These are phyloP conservation scores for Leistus spinibarbis DNA, from an alignment of 2,888 invertebrate genomes.

Conservation along the genomic window DNA sequence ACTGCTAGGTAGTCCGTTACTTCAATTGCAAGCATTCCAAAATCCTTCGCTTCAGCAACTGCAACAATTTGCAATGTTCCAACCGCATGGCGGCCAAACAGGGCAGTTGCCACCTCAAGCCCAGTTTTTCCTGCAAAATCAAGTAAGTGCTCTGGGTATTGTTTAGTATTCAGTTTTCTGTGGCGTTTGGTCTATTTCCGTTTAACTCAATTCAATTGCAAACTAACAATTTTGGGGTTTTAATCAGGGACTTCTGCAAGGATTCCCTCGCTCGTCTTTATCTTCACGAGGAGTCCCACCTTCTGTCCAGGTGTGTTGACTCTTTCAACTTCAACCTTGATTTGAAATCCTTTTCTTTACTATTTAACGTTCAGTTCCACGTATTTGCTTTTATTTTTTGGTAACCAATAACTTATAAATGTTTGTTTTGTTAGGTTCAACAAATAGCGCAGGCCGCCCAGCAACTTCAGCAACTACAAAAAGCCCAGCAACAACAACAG, in stretches of 20 bases:
- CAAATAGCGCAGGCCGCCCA: constrained; percentile 87
- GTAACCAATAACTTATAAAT: background rate
- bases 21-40: constrained; percentile 62
- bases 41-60: constrained; percentile 69
- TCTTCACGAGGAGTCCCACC: constrained; percentile 57
- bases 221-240: constrained; percentile 13
- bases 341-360: background rate
- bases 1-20: constrained; percentile 54
- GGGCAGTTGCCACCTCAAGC: constrained; percentile 64
- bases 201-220: constrained; percentile 38
- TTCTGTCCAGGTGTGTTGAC: constrained; percentile 59
- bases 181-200: constrained; percentile 3
- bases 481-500: constrained; percentile 67
- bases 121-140: constrained; percentile 79
- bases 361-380: too few relatives aligned
- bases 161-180: background rate
- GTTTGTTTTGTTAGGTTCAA: constrained; percentile 64
- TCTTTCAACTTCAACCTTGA: constrained; percentile 1
- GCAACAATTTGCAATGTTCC: constrained; percentile 70
- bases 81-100: constrained; percentile 61
- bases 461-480: constrained; percentile 81
- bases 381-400: too few relatives aligned
- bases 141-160: constrained; percentile 57
- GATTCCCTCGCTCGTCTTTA: constrained; percentile 58
- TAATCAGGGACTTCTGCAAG: constrained; percentile 59